Base-by-base conservation (phyloP, 2,113 vertebrate genomes). In the Arothron firmamentum region DNA sequence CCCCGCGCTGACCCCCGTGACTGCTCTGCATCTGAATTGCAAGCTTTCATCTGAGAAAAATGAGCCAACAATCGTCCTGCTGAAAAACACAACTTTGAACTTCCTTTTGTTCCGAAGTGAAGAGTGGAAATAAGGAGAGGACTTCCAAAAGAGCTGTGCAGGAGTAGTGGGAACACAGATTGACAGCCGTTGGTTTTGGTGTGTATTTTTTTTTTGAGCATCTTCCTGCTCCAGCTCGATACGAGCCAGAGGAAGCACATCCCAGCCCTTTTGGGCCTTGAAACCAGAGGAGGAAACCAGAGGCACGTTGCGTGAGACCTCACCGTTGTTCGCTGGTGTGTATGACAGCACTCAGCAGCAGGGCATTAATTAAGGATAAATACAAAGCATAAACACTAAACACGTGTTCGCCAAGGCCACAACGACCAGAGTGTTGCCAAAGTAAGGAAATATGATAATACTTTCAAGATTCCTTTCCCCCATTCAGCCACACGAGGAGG, bases 311-410 rank as follows among this genome's bases (percentile, higher is more conserved):
- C 89, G 83, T 91, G 90, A 90, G 86, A 89, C 59, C 65, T 59
- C n/a, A 59, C 70, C 46, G 53, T 88, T 80, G 75, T 77, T 83
- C 49, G 11, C 52, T 72, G 38, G 51, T 79, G 80, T 90, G 79
- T 84, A 77, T 90, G 80, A 87, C 79, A 88, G 77, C 72, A 72
- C 59, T 91, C 88, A 56, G 80, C 87, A 89, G 76, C 74, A 77
- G 69, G 62, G 77, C 83, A 89, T 89, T 92, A 90, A 92, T 91
- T 88, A 88, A 70, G 77, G 82, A 85, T 81, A 88, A 88, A 91
- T 89, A 86, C 79, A 85, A 88, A 85, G 74, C 77, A 89, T 82
- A 90, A 89, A 83, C 91, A 90, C 86, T 88, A 87, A 86, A 88
- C 85, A 85, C 75, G 65, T 85, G 80, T 76, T 90, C 89, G 70